A percentile compares a stretch with the other conserved stretches of the same genome.
Evolutionary conservation across 2,888 invertebrate species (phyloP).

Genomic region (Orthonevra nobilis): DNA sequence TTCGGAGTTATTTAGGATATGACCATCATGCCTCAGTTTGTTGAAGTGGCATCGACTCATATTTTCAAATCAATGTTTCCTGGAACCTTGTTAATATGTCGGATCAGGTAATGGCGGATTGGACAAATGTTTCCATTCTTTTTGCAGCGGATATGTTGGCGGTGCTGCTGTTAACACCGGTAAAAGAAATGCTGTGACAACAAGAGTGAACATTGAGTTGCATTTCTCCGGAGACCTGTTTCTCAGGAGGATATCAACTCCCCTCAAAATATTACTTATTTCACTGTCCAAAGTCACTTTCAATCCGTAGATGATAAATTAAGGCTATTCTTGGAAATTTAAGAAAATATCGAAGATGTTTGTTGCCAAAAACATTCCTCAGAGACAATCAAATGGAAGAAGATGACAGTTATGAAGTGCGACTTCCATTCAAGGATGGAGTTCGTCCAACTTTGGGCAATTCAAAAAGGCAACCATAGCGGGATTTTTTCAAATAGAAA

Average conservation of each 20-base stretch:
- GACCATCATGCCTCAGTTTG: accelerated
- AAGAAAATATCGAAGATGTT: background rate
- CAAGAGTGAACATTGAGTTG: background rate
- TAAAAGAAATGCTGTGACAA: background rate
- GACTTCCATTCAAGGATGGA: too few species aligned
- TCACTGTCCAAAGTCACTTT: background rate
- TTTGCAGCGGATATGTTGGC: background rate
- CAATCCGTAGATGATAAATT: background rate
- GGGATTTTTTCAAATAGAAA: too few species aligned
- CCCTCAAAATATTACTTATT: background rate
- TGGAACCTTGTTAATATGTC: background rate
- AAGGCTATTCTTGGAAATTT: background rate
- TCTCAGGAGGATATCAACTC: too few species aligned
- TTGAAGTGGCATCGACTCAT: background rate
- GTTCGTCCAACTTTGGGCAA: too few species aligned
- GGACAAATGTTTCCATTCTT: background rate
- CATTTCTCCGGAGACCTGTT: too few species aligned
- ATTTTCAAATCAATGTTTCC: background rate
- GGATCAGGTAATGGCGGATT: background rate
- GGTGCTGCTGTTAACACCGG: background rate
- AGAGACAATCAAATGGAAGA: background rate
- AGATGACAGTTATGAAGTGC: background rate
- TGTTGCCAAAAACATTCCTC: background rate
- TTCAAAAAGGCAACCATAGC: too few species aligned
- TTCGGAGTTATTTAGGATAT: too few species aligned